Evolutionary conservation across 2,113 vertebrate genomes (phyloP).

Genomic region (Marmota flaviventris): DNA sequence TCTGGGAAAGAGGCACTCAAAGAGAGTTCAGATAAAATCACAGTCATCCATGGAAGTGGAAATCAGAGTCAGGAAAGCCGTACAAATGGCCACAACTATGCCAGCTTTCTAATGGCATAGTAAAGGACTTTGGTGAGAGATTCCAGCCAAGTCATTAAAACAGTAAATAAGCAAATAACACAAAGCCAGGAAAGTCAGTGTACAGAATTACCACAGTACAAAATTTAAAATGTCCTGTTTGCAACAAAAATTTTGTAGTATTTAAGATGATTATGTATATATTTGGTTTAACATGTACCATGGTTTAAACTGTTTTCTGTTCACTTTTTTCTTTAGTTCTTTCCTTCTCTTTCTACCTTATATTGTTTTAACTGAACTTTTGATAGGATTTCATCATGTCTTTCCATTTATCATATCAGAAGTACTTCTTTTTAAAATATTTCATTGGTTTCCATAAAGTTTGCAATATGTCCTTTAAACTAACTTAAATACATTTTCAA

Average conservation of each 20-base stretch:
- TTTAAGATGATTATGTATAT: not conserved
- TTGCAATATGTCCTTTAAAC: not conserved
- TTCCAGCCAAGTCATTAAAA: not conserved
- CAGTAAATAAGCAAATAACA: not conserved
- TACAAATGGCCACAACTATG: not conserved
- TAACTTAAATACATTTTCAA: not conserved
- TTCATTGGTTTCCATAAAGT: not conserved
- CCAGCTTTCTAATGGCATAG: not conserved
- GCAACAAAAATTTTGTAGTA: not conserved
- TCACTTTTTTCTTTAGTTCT: not conserved
- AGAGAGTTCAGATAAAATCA: not conserved
- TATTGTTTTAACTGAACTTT: not conserved
- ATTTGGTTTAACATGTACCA: not conserved
- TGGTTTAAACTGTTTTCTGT: not conserved
- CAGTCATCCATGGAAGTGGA: not conserved
- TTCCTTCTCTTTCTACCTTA: not conserved
- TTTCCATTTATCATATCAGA: not conserved
- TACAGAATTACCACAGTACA: not conserved
- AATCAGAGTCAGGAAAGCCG: too few species aligned
- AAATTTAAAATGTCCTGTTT: not conserved
- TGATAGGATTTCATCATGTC: not conserved
- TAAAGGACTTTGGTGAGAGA: not conserved
- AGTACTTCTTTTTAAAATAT: not conserved
- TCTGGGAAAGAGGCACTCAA: not conserved
- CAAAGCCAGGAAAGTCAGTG: not conserved